phyloP scores from a whole-genome alignment of 2,113 vertebrate species.

The Nestor notabilis region DNA sequence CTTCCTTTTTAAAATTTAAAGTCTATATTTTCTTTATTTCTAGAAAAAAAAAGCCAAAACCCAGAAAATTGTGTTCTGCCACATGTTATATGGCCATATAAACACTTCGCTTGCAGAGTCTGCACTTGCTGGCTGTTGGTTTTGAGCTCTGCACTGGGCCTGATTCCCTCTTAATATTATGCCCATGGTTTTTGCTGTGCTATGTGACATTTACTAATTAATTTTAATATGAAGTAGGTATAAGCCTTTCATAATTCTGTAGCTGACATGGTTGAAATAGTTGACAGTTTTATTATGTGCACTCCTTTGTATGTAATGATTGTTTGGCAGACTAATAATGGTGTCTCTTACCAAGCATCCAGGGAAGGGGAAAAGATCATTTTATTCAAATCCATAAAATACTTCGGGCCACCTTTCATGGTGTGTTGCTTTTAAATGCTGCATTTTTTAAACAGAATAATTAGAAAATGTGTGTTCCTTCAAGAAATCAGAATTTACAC shows the following conservation, averaged over 20 bases:
- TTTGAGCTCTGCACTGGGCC: background rate
- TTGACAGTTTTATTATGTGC: background rate
- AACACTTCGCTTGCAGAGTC: background rate
- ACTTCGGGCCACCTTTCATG: background rate
- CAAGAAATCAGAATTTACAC: background rate
- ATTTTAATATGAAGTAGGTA: background rate
- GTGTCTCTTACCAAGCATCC: background rate
- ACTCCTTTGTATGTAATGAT: background rate
- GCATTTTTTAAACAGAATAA: background rate
- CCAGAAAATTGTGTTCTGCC: background rate
- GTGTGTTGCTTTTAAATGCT: background rate
- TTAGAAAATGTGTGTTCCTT: background rate
- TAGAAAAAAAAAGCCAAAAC: background rate
- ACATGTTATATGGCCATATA: background rate
- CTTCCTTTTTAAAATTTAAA: background rate
- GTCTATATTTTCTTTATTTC: background rate
- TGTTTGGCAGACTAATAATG: background rate
- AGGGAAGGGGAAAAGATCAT: background rate
- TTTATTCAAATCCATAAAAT: background rate
- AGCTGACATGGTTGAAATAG: background rate
- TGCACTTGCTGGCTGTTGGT: background rate
- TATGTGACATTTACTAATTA: background rate
- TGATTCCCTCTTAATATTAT: background rate
- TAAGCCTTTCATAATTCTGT: conserved; percentile 10
- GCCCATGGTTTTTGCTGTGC: background rate